phyloP scores from a whole-genome alignment of 2,113 vertebrate genomes.

The Falco punctatus region DNA sequence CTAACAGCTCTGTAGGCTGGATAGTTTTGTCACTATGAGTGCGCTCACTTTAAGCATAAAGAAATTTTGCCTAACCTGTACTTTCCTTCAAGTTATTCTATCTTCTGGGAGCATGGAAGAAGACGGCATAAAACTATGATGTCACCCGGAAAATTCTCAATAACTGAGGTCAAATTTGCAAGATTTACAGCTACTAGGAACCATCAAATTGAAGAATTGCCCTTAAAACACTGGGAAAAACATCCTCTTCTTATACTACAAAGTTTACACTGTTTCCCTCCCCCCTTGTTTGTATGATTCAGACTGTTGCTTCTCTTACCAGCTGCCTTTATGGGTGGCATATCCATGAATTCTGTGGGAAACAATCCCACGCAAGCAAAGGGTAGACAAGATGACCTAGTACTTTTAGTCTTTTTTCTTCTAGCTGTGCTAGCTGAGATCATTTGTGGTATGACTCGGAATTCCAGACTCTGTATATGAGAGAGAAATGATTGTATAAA shows the following conservation, averaged over 20 bases:
- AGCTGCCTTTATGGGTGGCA: constrained; percentile 47
- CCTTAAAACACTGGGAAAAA: neutral
- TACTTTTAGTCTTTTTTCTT: neutral
- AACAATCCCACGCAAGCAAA: neutral
- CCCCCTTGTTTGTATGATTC: constrained; percentile 26
- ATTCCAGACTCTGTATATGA: neutral
- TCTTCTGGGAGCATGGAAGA: neutral
- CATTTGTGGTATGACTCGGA: neutral
- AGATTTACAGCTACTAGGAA: neutral
- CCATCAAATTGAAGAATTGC: neutral
- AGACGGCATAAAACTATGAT: neutral
- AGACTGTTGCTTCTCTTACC: neutral
- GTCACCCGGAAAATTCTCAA: neutral
- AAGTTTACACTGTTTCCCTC: constrained; percentile 16
- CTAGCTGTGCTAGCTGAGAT: neutral
- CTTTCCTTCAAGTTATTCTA: neutral
- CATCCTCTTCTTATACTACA: neutral
- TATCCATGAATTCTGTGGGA: neutral
- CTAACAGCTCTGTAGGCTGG: neutral
- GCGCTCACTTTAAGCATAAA: neutral
- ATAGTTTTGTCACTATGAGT: neutral
- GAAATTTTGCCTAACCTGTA: neutral
- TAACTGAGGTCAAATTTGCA: neutral
- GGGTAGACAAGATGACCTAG: neutral
- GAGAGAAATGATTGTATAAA: neutral